Percentiles rank a stretch among this genome's conserved stretches.
These are phyloP conservation scores for Eueides isabella DNA, from an alignment of 1,140 invertebrate genomes.

Conservation along the genomic window DNA sequence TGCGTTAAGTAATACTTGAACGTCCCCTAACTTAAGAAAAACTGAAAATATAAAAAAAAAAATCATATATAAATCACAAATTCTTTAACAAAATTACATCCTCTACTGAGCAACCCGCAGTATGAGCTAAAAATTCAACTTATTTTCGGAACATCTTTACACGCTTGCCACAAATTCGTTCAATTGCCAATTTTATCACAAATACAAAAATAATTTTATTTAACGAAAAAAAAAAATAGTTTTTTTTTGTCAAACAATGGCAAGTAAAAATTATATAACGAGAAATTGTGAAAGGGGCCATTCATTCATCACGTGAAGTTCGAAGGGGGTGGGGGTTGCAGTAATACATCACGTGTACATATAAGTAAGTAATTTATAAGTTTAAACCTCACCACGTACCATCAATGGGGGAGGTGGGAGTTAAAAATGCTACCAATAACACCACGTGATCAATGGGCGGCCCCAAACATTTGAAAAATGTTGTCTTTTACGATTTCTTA, in stretches of 20 bases:
- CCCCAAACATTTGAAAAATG: not conserved
- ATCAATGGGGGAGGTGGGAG: no score
- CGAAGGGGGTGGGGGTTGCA: no score
- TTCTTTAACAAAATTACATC: not conserved
- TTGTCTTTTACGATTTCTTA: constrained; percentile 19
- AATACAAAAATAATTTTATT: not conserved
- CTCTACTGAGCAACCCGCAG: not conserved
- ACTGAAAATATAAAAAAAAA: not conserved
- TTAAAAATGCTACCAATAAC: no score
- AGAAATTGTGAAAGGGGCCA: not conserved
- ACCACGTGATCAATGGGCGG: no score
- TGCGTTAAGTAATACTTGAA: no score
- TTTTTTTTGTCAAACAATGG: constrained; percentile 4
- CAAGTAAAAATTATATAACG: not conserved
- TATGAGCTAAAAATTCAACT: not conserved
- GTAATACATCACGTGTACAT: no score
- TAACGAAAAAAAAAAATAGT: not conserved
- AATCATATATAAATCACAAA: not conserved
- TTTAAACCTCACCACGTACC: no score
- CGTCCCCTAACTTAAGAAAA: no score
- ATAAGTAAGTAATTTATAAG: no score
- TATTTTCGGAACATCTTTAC: not conserved
- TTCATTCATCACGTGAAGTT: no score
- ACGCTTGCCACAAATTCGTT: not conserved
- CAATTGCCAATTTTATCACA: not conserved